Percentiles rank a stretch among this genome's conserved stretches.
phyloP scores from a whole-genome alignment of 2,888 invertebrate genomes.

The Patella caerulea region DNA sequence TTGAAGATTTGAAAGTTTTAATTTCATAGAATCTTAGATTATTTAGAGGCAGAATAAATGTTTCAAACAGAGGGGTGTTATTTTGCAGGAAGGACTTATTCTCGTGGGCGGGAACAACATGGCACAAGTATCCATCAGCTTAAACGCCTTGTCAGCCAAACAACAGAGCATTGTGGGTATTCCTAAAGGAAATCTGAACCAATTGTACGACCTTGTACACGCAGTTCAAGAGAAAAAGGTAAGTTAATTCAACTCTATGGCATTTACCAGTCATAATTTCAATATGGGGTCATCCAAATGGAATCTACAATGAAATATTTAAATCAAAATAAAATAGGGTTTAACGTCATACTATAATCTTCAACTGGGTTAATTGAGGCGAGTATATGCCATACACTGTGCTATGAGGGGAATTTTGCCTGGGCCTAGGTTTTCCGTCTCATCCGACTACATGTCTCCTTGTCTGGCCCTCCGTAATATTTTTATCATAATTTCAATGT shows the following conservation, averaged over 20 bases:
- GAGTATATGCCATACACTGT: too few relatives aligned
- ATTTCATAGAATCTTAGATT: neutral
- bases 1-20: neutral
- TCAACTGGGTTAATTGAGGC: too few relatives aligned
- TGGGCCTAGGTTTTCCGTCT: neutral
- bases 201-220: constrained; percentile 84
- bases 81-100: constrained; percentile 84
- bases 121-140: constrained; percentile 83
- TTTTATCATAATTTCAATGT: too few relatives aligned
- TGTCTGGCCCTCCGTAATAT: too few relatives aligned
- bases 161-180: constrained; percentile 88
- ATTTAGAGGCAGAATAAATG: neutral
- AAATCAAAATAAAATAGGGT: too few relatives aligned
- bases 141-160: constrained; percentile 85
- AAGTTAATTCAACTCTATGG: constrained; percentile 48
- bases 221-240: constrained; percentile 86
- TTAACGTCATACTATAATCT: too few relatives aligned
- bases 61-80: neutral
- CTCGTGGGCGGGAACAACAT: constrained; percentile 84
- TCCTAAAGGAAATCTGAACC: constrained; percentile 87
- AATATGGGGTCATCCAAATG: too few relatives aligned
- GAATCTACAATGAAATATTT: too few relatives aligned
- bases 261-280: too few relatives aligned
- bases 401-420: neutral
- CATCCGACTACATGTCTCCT: too few relatives aligned